Percentiles rank a stretch among this genome's conserved stretches.
These are phyloP conservation scores for Whitmania pigra DNA, from an alignment of 1,140 invertebrate species.

Conservation along the genomic window DNA sequence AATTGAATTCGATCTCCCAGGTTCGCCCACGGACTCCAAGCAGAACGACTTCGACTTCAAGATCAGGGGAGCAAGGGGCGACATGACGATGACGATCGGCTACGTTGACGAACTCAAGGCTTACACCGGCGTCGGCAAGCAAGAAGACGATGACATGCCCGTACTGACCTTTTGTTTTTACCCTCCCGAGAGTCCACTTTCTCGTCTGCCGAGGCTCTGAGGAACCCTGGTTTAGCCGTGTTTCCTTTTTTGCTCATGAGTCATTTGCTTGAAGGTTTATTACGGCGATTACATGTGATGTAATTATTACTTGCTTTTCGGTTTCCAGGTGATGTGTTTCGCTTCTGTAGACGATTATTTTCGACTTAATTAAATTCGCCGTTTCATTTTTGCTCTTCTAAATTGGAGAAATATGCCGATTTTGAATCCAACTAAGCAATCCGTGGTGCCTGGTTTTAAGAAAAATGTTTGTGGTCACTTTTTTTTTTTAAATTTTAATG, in stretches of 20 bases:
- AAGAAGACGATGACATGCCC: slow-evolving; percentile 25
- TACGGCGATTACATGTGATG: not conserved
- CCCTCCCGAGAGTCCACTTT: slow-evolving; percentile 23
- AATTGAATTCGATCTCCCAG: slow-evolving; percentile 25
- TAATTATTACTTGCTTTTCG: not conserved
- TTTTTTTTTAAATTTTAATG: no score
- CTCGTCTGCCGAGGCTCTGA: slow-evolving; percentile 23
- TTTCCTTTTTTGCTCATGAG: not conserved
- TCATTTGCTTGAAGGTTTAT: not conserved
- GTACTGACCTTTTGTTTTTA: slow-evolving; percentile 24
- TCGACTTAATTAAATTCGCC: no score
- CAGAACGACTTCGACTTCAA: slow-evolving; percentile 26
- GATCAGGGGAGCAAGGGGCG: slow-evolving; percentile 23
- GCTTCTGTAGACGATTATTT: not conserved
- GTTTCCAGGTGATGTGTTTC: not conserved
- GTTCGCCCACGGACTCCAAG: slow-evolving; percentile 19
- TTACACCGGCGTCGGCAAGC: slow-evolving; percentile 23
- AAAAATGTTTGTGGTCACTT: no score
- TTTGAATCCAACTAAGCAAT: no score
- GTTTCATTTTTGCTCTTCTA: no score
- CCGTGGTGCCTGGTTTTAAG: no score
- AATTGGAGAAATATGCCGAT: no score
- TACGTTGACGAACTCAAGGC: slow-evolving; percentile 21
- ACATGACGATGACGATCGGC: slow-evolving; percentile 26
- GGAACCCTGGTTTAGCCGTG: not conserved